Percentiles rank a stretch among this genome's conserved stretches.
Evolutionary conservation across 2,797 vertebrate genomes (phyloP).

Genomic region (Hafferia zeledoni): DNA sequence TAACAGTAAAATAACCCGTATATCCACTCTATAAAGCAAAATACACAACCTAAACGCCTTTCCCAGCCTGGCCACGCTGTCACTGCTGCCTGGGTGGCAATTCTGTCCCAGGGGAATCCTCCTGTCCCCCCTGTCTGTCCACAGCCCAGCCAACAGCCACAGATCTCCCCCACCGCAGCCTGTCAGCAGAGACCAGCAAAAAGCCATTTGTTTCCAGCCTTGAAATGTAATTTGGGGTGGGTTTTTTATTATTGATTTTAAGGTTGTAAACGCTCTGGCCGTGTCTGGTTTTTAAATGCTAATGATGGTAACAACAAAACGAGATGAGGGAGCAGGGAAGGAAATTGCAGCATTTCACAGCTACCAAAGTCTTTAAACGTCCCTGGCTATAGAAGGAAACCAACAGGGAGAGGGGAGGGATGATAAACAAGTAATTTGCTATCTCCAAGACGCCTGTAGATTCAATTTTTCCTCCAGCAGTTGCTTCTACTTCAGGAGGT

Average conservation of each 20-base stretch:
- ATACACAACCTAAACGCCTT: too few relatives aligned
- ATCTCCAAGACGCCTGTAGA: background rate
- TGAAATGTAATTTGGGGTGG: background rate
- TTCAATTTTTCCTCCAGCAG: background rate
- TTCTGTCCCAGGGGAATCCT: background rate
- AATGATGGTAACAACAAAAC: background rate
- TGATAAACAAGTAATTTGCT: background rate
- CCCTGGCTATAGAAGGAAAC: background rate
- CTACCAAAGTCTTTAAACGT: background rate
- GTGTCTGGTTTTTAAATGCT: constrained; percentile 8
- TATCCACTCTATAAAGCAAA: background rate
- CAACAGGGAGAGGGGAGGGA: background rate
- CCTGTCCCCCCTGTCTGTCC: background rate
- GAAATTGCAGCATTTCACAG: constrained; percentile 28
- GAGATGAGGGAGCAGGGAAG: background rate
- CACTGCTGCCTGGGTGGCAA: background rate
- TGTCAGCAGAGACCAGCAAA: background rate
- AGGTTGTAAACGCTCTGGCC: background rate
- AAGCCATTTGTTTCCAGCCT: background rate
- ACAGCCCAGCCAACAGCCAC: background rate
- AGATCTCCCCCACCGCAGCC: background rate
- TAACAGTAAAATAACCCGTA: background rate
- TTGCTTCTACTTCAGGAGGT: background rate
- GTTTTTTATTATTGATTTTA: background rate
- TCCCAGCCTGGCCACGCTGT: background rate